Base-by-base conservation (phyloP, 2,888 invertebrate genomes). In the Deroplatys truncata region DNA sequence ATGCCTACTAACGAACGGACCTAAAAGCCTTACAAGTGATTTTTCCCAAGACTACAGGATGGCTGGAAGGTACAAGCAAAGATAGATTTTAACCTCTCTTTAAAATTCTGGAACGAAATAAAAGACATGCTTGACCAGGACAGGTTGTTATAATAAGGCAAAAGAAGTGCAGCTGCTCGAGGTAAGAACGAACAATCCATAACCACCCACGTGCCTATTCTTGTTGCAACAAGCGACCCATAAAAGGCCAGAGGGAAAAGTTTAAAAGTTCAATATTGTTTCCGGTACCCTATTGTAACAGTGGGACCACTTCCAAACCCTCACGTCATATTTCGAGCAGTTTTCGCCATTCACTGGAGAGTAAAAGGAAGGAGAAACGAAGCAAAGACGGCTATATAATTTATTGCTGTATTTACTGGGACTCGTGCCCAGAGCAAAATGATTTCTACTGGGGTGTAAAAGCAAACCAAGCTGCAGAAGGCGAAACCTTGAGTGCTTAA, bases 241-340 rank as follows among this genome's bases (percentile, higher is more conserved):
- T 72, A 72, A 72, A 72, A 72, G 56, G 56, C 84, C 15, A 83
- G 13, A 84, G 16, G 28, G 28, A 29, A 84, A 86, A 28, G 28
- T 86, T 86, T 86, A n/a, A 56, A 86, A 86, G 86, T 86, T 49
- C 28, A 86, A 86, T 72, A 72, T 86, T 86, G 86, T 86, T 72
- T 86, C 86, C 86, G 28, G 20, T 16, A 72, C 8, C 25, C 9
- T 29, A 86, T 86, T 86, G 86, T 72, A 20, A 72, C 20, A 20
- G 16, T 72, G 56, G 56, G 56, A 72, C 56, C 56, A 20, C 56
- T 72, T 31, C 84, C 84, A 49, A n/a, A n/a, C 56, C 20, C 56
- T 90, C 85, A 86, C 88, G 88, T 90, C 90, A 90, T 90, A 90
- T 90, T 90, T 28, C 86, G 31, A 88, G 89, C 85, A 83, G 43